Base-by-base conservation (phyloP, 1,140 invertebrate genomes). In the Lasaia peninsularis region DNA sequence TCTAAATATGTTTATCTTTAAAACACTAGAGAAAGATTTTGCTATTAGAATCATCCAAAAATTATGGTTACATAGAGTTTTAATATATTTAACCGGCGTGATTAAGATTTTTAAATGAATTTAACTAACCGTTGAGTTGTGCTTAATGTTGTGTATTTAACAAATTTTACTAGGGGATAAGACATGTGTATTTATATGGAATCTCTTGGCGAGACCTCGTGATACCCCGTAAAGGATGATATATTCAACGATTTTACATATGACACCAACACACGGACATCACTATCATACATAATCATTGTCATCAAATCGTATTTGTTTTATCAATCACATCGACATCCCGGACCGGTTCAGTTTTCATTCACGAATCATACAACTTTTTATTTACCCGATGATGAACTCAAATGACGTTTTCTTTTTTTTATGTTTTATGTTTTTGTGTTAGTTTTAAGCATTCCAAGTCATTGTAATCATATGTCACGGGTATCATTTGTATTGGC, bases 381-480 rank as follows among this genome's bases (percentile, higher is more conserved):
- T 44, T 56, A 18, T 56, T 56, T 32, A 56, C 28, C 24, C 18
- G 6, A 20, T 44, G 37, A 35, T 56, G 37, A 32, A 35, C n/a
- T 53, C 52, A 40, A 48, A 18, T 56, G 37, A 40, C 11, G 32
- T 18, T 24, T 56, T 55, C 44, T 48, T 11, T 56, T 28, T 48
- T 37, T 56, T 56, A 48, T 28, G 3, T 21, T 56, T 52, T 48
- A 31, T 48, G 53, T 55, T 55, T 56, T 55, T 56, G 53, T 56
- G n/a, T 44, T 56, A 56, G 14, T 56, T 56, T 56, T 56, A 56
- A 56, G 53, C 40, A 56, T 44, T 18, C 14, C 35, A 44, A 48
- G 53, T 31, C 53, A 56, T 56, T 56, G 53, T 56, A 48, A 56
- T 56, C 53, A 56, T 56, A 48, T 48, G 52, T 60, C 28, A 53